phyloP scores from a whole-genome alignment of 2,888 invertebrate species.

The Gastracanthus pulcherrimus region DNA sequence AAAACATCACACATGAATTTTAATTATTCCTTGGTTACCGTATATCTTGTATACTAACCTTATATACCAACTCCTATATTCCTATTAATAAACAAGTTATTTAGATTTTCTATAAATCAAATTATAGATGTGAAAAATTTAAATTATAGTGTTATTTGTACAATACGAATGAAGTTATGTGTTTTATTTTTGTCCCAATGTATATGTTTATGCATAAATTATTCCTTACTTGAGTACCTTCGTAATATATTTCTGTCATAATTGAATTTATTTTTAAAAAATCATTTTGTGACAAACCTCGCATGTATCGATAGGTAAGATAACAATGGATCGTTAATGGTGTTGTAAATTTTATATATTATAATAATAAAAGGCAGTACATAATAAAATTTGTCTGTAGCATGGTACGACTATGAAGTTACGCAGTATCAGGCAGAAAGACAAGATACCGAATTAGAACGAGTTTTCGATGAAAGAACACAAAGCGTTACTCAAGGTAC shows the following conservation, averaged over 20 bases:
- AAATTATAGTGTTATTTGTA: conserved; percentile 49
- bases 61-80: conserved; percentile 5
- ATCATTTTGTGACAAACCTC: conserved; percentile 29
- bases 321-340: conserved; percentile 38
- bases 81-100: not conserved
- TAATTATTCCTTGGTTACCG: not conserved
- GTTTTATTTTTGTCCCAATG: not conserved
- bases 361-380: not conserved
- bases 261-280: conserved; percentile 51
- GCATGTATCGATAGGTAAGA: conserved; percentile 51
- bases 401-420: conserved; percentile 95
- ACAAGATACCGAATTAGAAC: conserved; percentile 90
- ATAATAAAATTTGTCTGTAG: conserved; percentile 77
- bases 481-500: conserved; percentile 84
- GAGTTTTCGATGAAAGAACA: conserved; percentile 91
- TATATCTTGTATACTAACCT: not conserved
- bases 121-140: not conserved
- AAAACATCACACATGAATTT: not conserved
- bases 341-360: not conserved
- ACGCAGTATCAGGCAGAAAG: conserved; percentile 91
- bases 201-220: conserved; percentile 16
- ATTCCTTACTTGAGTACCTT: not conserved
- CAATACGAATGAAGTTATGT: conserved; percentile 32
- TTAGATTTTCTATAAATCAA: not conserved
- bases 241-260: not conserved